Evolutionary conservation across 1,140 invertebrate species (phyloP).

Genomic region (Ceratitis capitata): DNA sequence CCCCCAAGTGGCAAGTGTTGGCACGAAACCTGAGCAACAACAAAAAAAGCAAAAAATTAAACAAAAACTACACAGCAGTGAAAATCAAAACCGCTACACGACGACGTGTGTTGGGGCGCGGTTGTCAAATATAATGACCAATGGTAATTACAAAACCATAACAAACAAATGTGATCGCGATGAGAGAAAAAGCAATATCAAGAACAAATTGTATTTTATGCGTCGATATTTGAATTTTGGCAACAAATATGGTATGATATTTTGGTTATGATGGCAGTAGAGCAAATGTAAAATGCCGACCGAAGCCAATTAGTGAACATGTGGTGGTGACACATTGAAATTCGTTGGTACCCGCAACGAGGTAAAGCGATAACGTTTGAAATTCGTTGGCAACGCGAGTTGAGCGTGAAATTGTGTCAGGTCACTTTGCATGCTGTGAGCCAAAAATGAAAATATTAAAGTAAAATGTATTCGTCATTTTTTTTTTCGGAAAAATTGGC

Average conservation of each 20-base stretch:
- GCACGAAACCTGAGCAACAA: not conserved
- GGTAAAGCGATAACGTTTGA: not conserved
- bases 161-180: conserved; percentile 34
- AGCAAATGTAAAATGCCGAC: not conserved
- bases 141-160: conserved; percentile 41
- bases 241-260: not conserved
- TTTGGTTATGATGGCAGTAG: not conserved
- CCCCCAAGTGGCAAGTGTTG: not conserved
- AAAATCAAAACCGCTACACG: not conserved
- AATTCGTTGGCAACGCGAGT: not conserved
- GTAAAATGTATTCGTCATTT: too few relatives aligned
- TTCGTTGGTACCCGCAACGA: not conserved
- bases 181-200: not conserved
- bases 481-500: too few relatives aligned
- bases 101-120: not conserved
- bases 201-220: not conserved
- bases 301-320: conserved; percentile 1
- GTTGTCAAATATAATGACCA: conserved; percentile 22
- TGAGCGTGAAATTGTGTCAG: not conserved
- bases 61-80: not conserved
- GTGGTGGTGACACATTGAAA: not conserved
- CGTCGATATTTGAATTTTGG: not conserved
- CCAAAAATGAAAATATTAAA: not conserved
- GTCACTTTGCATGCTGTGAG: not conserved
- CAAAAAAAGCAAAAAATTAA: not conserved